These are phyloP conservation scores for Pipistrellus pygmaeus DNA, from an alignment of 2,797 vertebrate species.

Conservation along the genomic window DNA sequence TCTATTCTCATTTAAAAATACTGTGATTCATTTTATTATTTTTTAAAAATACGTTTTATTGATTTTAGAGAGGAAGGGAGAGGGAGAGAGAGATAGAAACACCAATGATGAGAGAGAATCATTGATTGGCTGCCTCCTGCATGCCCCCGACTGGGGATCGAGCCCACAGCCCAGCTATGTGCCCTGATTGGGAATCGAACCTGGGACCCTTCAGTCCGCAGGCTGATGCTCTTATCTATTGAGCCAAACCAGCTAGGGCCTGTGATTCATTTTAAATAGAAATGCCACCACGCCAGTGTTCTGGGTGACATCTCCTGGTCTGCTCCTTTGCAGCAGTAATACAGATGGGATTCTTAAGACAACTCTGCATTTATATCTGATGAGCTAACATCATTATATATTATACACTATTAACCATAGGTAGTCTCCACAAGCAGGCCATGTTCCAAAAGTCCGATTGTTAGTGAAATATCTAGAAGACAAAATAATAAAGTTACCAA, in stretches of 20 bases:
- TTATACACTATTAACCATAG: neutral
- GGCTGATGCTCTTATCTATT: too few species aligned
- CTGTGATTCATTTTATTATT: slow-evolving; percentile 79
- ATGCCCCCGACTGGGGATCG: too few species aligned
- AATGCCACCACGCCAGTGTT: neutral
- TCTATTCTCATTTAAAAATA: slow-evolving; percentile 85
- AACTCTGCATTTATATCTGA: slow-evolving; percentile 6
- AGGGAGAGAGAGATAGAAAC: too few species aligned
- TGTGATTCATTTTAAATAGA: slow-evolving; percentile 75
- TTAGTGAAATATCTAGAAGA: slow-evolving; percentile 1
- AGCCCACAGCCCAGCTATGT: too few species aligned
- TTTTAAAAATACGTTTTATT: slow-evolving; percentile 4
- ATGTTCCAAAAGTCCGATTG: slow-evolving; percentile 18
- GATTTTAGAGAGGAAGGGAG: too few species aligned
- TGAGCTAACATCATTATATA: neutral
- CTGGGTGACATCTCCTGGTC: neutral
- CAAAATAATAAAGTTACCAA: neutral
- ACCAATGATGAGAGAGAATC: too few species aligned
- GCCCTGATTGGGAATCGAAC: too few species aligned
- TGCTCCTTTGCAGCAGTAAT: neutral
- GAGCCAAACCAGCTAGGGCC: neutral
- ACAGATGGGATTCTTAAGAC: neutral
- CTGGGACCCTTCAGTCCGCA: too few species aligned
- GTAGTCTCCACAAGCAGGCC: neutral
- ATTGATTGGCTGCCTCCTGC: too few species aligned